phyloP scores from a whole-genome alignment of 1,140 invertebrate genomes.

The Trinorchestia longiramus region DNA sequence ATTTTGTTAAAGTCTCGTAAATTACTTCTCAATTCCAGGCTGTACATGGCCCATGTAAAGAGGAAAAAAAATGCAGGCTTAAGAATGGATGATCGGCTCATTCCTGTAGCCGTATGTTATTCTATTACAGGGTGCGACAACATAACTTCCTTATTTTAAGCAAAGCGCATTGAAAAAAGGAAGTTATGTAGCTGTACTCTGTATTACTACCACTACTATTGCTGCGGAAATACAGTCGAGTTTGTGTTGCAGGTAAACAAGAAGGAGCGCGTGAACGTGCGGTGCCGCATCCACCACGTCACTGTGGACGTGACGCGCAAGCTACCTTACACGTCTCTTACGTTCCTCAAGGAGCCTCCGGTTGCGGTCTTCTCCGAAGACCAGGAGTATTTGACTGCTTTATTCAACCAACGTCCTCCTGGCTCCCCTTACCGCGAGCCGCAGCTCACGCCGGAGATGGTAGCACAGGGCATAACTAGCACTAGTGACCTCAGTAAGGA shows the following conservation, averaged over 20 bases:
- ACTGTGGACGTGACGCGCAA: constrained; percentile 3
- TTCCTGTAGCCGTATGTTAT: too few relatives aligned
- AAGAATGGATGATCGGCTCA: too few relatives aligned
- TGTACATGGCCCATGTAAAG: too few relatives aligned
- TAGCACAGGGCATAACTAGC: neutral
- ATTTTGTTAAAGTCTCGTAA: too few relatives aligned
- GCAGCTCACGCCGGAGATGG: constrained; percentile 42
- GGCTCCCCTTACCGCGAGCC: neutral
- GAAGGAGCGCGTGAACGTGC: neutral
- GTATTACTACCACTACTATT: too few relatives aligned
- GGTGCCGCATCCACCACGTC: constrained; percentile 41
- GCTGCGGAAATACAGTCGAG: too few relatives aligned
- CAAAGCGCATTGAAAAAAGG: too few relatives aligned
- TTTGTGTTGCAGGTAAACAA: constrained; percentile 18
- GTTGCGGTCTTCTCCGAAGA: constrained; percentile 19
- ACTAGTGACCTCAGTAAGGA: neutral
- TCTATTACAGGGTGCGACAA: too few relatives aligned
- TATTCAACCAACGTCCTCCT: constrained; percentile 13
- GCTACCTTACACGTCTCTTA: constrained; percentile 1
- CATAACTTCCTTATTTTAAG: too few relatives aligned
- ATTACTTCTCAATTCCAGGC: too few relatives aligned
- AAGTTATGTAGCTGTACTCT: too few relatives aligned
- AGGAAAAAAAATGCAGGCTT: too few relatives aligned
- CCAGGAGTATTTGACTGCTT: constrained; percentile 17
- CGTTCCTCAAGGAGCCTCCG: neutral